Evolutionary conservation across 2,888 invertebrate species (phyloP).

Genomic region (Trachelus tabidus): DNA sequence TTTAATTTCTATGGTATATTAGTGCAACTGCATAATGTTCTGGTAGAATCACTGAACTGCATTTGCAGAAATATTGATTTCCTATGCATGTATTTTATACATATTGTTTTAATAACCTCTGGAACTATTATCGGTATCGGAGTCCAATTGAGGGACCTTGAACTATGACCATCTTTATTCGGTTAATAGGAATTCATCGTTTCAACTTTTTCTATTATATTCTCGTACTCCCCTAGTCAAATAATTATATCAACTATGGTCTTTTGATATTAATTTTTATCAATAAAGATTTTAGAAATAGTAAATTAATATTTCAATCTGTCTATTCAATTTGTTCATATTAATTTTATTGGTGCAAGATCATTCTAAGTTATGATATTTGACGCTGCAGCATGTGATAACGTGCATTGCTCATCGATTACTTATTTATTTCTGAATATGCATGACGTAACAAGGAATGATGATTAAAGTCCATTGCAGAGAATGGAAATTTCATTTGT

Average conservation of each 20-base stretch:
- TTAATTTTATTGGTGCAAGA: not conserved
- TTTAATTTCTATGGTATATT: not conserved
- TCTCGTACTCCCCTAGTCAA: not conserved
- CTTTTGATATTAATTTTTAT: too few species aligned
- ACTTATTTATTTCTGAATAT: not conserved
- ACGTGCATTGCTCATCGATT: not conserved
- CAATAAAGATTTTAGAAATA: not conserved
- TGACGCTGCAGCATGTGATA: not conserved
- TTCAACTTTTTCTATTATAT: not conserved
- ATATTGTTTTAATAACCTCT: not conserved
- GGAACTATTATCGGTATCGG: not conserved
- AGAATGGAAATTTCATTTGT: not conserved
- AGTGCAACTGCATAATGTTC: not conserved
- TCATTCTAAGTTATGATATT: not conserved
- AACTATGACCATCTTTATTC: not conserved
- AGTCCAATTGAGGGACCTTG: not conserved
- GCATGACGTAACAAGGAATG: not conserved
- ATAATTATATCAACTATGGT: not conserved
- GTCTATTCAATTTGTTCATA: not conserved
- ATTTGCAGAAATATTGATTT: not conserved
- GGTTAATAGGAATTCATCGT: not conserved
- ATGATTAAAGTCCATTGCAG: not conserved
- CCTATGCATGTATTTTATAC: not conserved
- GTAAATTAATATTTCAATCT: not conserved
- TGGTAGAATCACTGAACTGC: not conserved